phyloP scores from a whole-genome alignment of 2,113 vertebrate genomes.

The Gymnobelideus leadbeateri region DNA sequence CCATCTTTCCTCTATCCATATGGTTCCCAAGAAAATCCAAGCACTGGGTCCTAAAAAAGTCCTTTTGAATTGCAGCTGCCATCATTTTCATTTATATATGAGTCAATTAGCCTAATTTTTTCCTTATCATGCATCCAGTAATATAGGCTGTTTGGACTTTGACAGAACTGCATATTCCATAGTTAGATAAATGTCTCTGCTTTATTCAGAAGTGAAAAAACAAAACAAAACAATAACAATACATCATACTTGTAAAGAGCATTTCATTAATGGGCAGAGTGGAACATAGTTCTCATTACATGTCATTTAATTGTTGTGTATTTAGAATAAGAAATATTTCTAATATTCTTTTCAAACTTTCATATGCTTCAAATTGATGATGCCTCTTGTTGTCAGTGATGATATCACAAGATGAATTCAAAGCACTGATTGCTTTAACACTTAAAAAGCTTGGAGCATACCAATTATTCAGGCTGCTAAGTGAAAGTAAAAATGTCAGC shows the following conservation, averaged over 20 bases:
- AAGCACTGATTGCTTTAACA: slow-evolving; percentile 81
- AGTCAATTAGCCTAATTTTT: slow-evolving; percentile 23
- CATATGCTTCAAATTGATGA: slow-evolving; percentile 84
- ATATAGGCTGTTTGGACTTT: slow-evolving; percentile 51
- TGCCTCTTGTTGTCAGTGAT: slow-evolving; percentile 79
- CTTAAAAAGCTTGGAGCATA: slow-evolving; percentile 82
- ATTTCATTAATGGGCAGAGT: slow-evolving; percentile 83
- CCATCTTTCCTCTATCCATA: background rate
- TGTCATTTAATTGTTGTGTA: slow-evolving; percentile 83
- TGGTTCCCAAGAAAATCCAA: background rate
- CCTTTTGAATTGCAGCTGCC: background rate
- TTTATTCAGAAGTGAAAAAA: slow-evolving; percentile 58
- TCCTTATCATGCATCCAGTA: slow-evolving; percentile 26
- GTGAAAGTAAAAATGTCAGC: slow-evolving; percentile 85
- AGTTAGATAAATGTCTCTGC: slow-evolving; percentile 65
- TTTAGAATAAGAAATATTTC: slow-evolving; percentile 80
- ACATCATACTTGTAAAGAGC: slow-evolving; percentile 80
- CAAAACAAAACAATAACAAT: slow-evolving; percentile 57
- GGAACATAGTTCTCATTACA: slow-evolving; percentile 78
- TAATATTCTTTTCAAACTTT: slow-evolving; percentile 76
- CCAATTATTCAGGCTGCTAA: slow-evolving; percentile 85
- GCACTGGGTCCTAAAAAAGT: background rate
- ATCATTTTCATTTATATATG: slow-evolving; percentile 5
- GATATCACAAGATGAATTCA: slow-evolving; percentile 89
- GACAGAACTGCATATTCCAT: slow-evolving; percentile 58